Base-by-base conservation (phyloP, 2,888 invertebrate genomes). In the Synergus gifuensis region DNA sequence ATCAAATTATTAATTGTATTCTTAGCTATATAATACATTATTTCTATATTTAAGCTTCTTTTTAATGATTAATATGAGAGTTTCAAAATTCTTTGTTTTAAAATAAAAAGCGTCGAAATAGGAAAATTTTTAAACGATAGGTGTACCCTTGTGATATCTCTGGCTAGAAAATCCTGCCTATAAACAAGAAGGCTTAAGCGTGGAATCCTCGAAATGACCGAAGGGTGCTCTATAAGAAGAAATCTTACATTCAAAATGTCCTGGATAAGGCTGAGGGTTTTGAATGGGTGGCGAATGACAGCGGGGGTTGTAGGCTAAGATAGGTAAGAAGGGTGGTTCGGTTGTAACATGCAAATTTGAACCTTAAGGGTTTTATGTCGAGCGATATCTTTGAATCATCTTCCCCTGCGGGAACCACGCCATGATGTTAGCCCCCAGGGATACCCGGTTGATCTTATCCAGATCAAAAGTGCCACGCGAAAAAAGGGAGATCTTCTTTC, bases 261-360 rank as follows among this genome's bases (percentile, higher is more conserved):
- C 83, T 86, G 87, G 90, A 90, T 89, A 89, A 88, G 87, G 85
- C 83, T 86, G 86, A 86, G 88, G 87, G 36, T 64, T 62, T 76
- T 36, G 76, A 60, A 76, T 78, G 49, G 84, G 80, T 82, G 82
- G 80, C 46, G 82, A 54, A 64, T 66, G 58, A 64, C 77, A 64
- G 76, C 46, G 79, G 81, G 78, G 77, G 79, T 82, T 67, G 83
- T 82, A 78, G 80, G 86, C 76, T 79, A 64, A 77, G 83, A 80
- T 86, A 87, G 85, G 85, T 88, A 83, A 85, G 54, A 77, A 82
- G 82, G 85, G 66, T 81, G 76, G 78, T 80, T 67, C 87, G 87
- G 90, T 90, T 90, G 91, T 91, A 91, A 91, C 90, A 91, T 91
- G 91, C 91, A 91, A 91, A 91, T 91, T 91, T 90, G 89, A 91